A percentile compares a stretch with the other conserved stretches of the same genome.
These are phyloP conservation scores for Grammomys dolichurus DNA, from an alignment of 2,113 vertebrate species.

Conservation along the genomic window DNA sequence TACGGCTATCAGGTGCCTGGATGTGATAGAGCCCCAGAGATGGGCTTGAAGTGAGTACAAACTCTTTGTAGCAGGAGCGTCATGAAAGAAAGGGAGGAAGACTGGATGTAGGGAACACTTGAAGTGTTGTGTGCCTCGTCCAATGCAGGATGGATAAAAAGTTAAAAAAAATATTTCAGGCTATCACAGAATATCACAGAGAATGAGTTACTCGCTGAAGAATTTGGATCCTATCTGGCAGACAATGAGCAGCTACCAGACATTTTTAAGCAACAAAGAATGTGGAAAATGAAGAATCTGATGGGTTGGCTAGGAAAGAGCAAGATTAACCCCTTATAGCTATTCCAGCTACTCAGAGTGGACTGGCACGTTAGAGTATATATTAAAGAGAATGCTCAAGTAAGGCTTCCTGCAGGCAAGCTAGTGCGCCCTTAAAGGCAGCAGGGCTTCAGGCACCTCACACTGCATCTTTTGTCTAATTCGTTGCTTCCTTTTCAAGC, in stretches of 20 bases:
- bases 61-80: not conserved
- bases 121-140: fast-evolving
- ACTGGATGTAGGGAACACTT: not conserved
- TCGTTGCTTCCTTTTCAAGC: conserved; percentile 25
- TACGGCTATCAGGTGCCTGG: not conserved
- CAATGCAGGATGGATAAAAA: not conserved
- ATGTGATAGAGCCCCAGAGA: not conserved
- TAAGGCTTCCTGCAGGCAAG: not conserved
- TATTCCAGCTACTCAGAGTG: not conserved
- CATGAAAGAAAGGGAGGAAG: not conserved
- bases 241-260: not conserved
- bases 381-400: not conserved
- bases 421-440: not conserved
- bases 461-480: not conserved
- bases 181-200: not conserved
- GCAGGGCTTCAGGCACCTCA: not conserved
- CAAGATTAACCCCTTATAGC: not conserved
- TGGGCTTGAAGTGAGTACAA: not conserved
- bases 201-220: not conserved
- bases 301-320: not conserved
- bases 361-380: not conserved
- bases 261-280: conserved; percentile 37
- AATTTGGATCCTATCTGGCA: not conserved
- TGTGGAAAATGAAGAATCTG: not conserved
- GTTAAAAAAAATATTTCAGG: not conserved